These are phyloP conservation scores for Periophthalmus modestus DNA, from an alignment of 2,113 vertebrate species.

Conservation along the genomic window DNA sequence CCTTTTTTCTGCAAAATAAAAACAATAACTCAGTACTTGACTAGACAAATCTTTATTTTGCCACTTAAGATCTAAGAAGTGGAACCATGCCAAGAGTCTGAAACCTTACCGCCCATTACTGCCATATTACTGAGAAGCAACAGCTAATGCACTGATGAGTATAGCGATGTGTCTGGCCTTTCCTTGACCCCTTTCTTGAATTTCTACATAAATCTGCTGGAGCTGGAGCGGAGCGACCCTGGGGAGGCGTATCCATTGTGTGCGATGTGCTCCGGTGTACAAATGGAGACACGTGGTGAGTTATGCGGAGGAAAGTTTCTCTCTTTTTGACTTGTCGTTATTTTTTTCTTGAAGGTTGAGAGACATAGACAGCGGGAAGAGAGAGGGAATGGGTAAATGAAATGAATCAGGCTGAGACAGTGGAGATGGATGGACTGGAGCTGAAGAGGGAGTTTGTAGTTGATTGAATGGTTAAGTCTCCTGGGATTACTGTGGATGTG, in stretches of 20 bases:
- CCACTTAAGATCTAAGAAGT: not conserved
- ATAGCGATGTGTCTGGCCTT: slow-evolving; percentile 28
- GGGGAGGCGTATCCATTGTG: not conserved
- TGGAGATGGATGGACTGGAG: not conserved
- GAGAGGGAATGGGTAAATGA: slow-evolving; percentile 22
- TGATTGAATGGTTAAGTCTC: slow-evolving; percentile 39
- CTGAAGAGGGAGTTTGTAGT: slow-evolving; percentile 12
- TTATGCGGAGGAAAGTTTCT: slow-evolving; percentile 4
- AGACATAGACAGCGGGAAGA: not conserved
- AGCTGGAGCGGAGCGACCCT: not conserved
- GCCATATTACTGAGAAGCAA: slow-evolving; percentile 1
- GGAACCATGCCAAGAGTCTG: not conserved
- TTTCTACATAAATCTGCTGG: slow-evolving; percentile 20
- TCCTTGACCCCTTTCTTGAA: slow-evolving; percentile 16
- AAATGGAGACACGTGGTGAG: slow-evolving; percentile 6
- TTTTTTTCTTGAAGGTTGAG: not conserved
- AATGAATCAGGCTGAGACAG: not conserved
- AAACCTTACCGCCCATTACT: not conserved
- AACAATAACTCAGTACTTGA: not conserved
- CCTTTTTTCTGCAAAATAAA: not conserved
- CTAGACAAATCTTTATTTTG: not conserved
- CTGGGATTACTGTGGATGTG: slow-evolving; percentile 23
- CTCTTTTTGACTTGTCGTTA: not conserved
- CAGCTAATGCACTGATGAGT: slow-evolving; percentile 22
- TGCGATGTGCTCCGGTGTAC: not conserved